Evolutionary conservation across 2,113 vertebrate genomes (phyloP), one percentile per base, ranked within the genome.

Genomic region (Dasyornis broadbenti): DNA sequence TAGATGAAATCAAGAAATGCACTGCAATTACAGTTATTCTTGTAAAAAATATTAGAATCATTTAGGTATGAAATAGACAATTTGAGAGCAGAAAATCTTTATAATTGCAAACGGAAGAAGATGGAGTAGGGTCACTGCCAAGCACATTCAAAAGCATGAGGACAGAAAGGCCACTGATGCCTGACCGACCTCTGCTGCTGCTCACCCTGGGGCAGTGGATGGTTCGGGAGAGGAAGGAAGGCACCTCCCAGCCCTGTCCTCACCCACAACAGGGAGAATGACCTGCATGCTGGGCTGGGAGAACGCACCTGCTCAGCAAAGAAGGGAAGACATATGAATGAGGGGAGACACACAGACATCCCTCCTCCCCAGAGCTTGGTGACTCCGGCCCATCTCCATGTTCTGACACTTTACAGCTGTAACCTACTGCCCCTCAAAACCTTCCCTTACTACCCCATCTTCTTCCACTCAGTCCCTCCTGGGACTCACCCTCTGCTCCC

Each of bases 21-120:
- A 47, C 2, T 75, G 82, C 65, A 90, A 82, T 94, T 93, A 84
- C 73, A 90, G 61, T 71, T 90, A 82, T 85, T 85, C 39, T 85
- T 85, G 44, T 7, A 54, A 87, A 82, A 84, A 85, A 76, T 0
- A 79, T 85, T 82, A 88, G 65, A 93, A 90, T 23, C 39, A 71
- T 61, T 87, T 73, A 90, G 44, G 70, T 92, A 68, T 93, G 85
- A 93, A 96, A 92, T 35, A 94, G 56, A 66, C 8, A 70, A 79
- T 76, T 68, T 93, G 44, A 75, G 39, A 85, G 39, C 35, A 88
- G 39, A 92, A 85, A 90, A 24, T 21, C 39, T 66, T 90, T 59
- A 40, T 61, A 91, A 70, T 84, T 88, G 42, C 44, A 59, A 75
- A 88, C 23, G 63, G 42, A 70, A 57, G 56, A 27, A 77, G 64